phyloP scores from a whole-genome alignment of 1,140 invertebrate genomes.

The Drosophila kepulauana region DNA sequence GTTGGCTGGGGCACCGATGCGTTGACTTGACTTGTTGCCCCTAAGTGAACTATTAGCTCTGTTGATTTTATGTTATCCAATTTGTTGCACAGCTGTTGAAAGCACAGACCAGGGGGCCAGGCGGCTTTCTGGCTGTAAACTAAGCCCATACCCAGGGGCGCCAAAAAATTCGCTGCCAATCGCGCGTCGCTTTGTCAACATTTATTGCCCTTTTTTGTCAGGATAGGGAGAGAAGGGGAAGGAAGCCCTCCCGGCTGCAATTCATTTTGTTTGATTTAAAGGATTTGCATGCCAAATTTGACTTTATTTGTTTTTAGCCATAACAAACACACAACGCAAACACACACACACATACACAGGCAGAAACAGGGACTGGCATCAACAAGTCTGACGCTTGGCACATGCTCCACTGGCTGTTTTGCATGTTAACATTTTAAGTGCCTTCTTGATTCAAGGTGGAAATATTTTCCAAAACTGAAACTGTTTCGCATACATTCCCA shows the following conservation, averaged over 20 bases:
- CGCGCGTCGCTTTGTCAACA: conserved; percentile 62
- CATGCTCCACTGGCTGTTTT: conserved; percentile 50
- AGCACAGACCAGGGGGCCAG: neutral
- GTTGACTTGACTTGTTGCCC: conserved; percentile 54
- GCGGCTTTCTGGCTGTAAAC: neutral
- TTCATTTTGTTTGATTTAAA: conserved; percentile 77
- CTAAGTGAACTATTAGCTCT: conserved; percentile 82
- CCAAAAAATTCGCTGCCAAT: conserved; percentile 67
- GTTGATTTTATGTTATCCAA: conserved; percentile 83
- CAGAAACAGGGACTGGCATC: conserved; percentile 31
- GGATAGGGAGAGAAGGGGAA: too few relatives aligned
- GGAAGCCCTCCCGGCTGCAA: conserved; percentile 33
- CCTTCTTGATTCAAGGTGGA: conserved; percentile 53
- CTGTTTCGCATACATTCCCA: conserved; percentile 60
- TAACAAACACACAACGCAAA: conserved; percentile 21
- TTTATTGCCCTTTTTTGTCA: conserved; percentile 64
- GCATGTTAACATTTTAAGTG: conserved; percentile 61
- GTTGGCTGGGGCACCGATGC: neutral
- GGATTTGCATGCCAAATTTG: conserved; percentile 80
- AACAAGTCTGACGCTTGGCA: conserved; percentile 59
- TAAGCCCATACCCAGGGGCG: conserved; percentile 15
- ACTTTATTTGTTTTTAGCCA: conserved; percentile 70
- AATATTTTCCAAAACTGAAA: conserved; percentile 43
- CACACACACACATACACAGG: conserved; percentile 17
- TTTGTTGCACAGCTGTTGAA: conserved; percentile 64